A percentile compares a stretch with the other conserved stretches of the same genome.
These are phyloP conservation scores for Pseudorasbora parva DNA, from an alignment of 2,113 vertebrate genomes.

Conservation along the genomic window DNA sequence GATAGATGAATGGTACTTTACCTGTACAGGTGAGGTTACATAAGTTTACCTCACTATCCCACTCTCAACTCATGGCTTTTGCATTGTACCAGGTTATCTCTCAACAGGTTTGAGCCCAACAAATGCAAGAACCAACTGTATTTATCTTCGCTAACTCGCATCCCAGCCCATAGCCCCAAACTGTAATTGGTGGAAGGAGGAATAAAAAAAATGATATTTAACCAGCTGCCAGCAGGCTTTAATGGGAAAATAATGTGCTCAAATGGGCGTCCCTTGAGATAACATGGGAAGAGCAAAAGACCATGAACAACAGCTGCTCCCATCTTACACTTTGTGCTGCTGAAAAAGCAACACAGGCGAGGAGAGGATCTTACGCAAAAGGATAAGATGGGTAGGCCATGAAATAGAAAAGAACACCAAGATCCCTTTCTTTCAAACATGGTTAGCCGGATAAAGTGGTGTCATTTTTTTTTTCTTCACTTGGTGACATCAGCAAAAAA, in stretches of 20 bases:
- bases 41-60: slow-evolving; percentile 5
- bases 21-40: slow-evolving; percentile 27
- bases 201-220: slow-evolving; percentile 42
- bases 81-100: slow-evolving; percentile 17
- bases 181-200: slow-evolving; percentile 30
- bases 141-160: slow-evolving; percentile 20
- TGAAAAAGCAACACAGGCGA: slow-evolving; percentile 36
- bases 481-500: too few relatives aligned
- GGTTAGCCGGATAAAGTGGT: not conserved
- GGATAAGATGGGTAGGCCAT: not conserved
- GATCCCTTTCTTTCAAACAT: not conserved
- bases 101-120: slow-evolving; percentile 11
- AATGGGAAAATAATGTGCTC: slow-evolving; percentile 56
- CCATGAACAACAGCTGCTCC: slow-evolving; percentile 59
- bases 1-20: slow-evolving; percentile 29
- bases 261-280: slow-evolving; percentile 44
- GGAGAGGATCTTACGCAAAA: not conserved
- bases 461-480: not conserved
- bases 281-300: slow-evolving; percentile 49
- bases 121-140: not conserved
- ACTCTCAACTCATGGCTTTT: slow-evolving; percentile 40
- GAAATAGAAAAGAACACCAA: slow-evolving; percentile 5
- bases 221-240: slow-evolving; percentile 48
- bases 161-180: slow-evolving; percentile 5
- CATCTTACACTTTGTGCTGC: slow-evolving; percentile 49